Evolutionary conservation across 2,888 invertebrate genomes (phyloP).

Genomic region (Carabus problematicus): DNA sequence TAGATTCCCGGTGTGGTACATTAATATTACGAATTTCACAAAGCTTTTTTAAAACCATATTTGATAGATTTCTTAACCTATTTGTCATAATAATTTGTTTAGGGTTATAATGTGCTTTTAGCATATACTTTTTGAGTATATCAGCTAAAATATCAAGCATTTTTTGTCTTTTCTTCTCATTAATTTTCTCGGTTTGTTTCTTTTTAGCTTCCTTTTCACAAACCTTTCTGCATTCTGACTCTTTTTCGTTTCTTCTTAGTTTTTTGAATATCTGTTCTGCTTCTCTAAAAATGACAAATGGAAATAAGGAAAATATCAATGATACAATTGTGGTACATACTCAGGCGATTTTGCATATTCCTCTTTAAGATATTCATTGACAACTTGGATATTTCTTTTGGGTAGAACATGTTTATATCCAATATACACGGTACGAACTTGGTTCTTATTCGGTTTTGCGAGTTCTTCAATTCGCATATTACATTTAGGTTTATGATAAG

Average conservation of each 20-base stretch:
- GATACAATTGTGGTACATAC: constrained; percentile 50
- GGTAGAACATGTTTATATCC: constrained; percentile 62
- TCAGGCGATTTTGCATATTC: constrained; percentile 64
- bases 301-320: neutral
- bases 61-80: constrained; percentile 64
- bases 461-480: constrained; percentile 61
- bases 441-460: constrained; percentile 62
- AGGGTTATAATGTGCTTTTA: constrained; percentile 52
- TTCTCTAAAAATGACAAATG: constrained; percentile 57
- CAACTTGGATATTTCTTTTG: constrained; percentile 61
- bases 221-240: constrained; percentile 35
- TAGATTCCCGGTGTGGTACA: constrained; percentile 68
- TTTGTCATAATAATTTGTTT: constrained; percentile 65
- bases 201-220: constrained; percentile 48
- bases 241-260: constrained; percentile 50
- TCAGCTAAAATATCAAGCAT: constrained; percentile 44
- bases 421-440: constrained; percentile 64
- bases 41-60: constrained; percentile 65
- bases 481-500: constrained; percentile 45
- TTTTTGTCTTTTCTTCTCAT: constrained; percentile 45
- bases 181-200: constrained; percentile 43
- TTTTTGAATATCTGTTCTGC: constrained; percentile 67
- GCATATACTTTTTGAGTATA: constrained; percentile 50
- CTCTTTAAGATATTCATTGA: constrained; percentile 65
- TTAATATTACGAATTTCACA: constrained; percentile 83